Evolutionary conservation across 2,797 vertebrate species (phyloP).

Genomic region (Amblyopsis hoosieri): DNA sequence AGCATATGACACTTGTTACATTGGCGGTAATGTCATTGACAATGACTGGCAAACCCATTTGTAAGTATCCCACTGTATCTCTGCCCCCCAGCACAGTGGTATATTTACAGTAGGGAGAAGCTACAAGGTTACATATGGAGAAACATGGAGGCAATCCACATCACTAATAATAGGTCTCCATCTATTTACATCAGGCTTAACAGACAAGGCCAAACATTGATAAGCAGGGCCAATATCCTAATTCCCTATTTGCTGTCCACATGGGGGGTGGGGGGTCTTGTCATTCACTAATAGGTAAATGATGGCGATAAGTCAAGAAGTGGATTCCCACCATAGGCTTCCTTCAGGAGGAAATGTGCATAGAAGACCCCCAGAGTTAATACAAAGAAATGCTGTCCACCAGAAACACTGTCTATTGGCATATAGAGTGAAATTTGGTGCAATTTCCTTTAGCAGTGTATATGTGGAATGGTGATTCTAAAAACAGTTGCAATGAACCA

Average conservation of each 20-base stretch:
- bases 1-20: constrained; percentile 45
- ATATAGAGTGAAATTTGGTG: no score
- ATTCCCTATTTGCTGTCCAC: constrained; percentile 60
- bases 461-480: no score
- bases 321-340: constrained; percentile 42
- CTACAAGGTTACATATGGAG: constrained; percentile 45
- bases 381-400: neutral
- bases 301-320: constrained; percentile 35
- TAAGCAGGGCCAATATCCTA: constrained; percentile 50
- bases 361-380: neutral
- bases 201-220: constrained; percentile 33
- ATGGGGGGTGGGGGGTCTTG: constrained; percentile 60
- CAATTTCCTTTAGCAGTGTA: no score
- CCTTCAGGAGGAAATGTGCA: constrained; percentile 10
- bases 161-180: constrained; percentile 10
- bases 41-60: constrained; percentile 27
- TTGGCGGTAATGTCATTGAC: constrained; percentile 30
- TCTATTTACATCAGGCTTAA: constrained; percentile 64
- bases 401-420: no score
- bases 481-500: no score
- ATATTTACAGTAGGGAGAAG: constrained; percentile 58
- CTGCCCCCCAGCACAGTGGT: constrained; percentile 25
- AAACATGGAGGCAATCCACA: constrained; percentile 46
- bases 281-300: constrained; percentile 51
- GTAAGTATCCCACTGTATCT: constrained; percentile 13